Conservation (phyloP, 2,113 vertebrate genomes). For the Castor canadensis region DNA sequence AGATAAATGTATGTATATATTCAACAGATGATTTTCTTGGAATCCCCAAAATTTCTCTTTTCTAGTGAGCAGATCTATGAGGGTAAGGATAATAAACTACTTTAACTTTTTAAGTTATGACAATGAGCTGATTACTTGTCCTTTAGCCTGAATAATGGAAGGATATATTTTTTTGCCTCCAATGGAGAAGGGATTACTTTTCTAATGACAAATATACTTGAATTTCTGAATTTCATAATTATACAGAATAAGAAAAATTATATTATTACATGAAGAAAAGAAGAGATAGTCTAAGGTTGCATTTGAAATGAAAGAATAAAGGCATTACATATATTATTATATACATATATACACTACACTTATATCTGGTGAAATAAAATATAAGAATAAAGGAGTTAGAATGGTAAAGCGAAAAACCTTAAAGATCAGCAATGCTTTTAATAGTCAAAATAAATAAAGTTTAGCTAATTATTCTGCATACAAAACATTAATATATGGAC, state of each 20-base stretch:
- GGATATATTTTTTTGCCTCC: neutral
- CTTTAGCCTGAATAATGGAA: neutral
- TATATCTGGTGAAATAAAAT: neutral
- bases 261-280: neutral
- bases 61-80: neutral
- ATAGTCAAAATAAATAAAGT: neutral
- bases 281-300: neutral
- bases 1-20: neutral
- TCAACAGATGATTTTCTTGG: neutral
- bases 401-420: neutral
- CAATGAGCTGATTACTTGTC: neutral
- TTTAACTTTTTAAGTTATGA: neutral
- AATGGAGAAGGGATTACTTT: neutral
- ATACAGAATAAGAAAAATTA: neutral
- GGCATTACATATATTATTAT: neutral
- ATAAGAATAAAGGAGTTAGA: constrained; percentile 10
- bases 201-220: constrained; percentile 17
- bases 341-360: neutral
- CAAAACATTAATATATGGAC: neutral
- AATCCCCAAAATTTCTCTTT: neutral
- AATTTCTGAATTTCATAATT: neutral
- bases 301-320: constrained; percentile 21
- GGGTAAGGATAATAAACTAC: neutral
- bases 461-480: constrained; percentile 12
- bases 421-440: neutral